Evolutionary conservation across 2,113 vertebrate species (phyloP), one percentile per base, ranked within the genome.

Genomic region (Excalfactoria chinensis): DNA sequence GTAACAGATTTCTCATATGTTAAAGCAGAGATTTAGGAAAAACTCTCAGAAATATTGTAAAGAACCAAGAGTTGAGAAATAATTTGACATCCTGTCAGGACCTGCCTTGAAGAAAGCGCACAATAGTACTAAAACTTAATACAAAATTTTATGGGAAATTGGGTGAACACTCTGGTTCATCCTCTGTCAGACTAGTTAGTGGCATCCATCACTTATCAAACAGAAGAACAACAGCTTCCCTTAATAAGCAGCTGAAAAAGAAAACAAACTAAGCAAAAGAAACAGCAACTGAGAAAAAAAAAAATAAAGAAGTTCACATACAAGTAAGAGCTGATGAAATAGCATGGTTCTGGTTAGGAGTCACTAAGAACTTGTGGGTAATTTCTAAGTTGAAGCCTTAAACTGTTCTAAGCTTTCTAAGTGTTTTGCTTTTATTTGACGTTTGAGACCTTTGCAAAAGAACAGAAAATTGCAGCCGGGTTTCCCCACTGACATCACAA

Each of bases 401-500:
- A 70, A 43, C 32, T 77, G 92, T 53, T 53, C 26, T 49, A 49
- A 25, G 48, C 25, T 49, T 90, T 89, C 37, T 63, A 72, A 80
- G 66, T 53, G 46, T 51, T 87, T 83, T 88, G 37, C 68, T 92
- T 86, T 79, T 44, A 40, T 70, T 76, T 91, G 64, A 93, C 6
- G 4, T 82, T 88, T 56, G 2, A 89, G 84, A 93, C 82, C 82
- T 93, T 93, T 70, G 3, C 53, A 77, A 5, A 32, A 73, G 69
- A 23, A 51, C 79, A 93, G 49, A 63, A 2, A 95, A 90, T 71
- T 64, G 66, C 90, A 90, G 53, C 88, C 90, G 96, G 63, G 88
- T 90, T 94, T 96, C 95, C 95, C 96, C 89, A 87, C 0, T 90
- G 93, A 93, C 91, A 95, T 91, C 93, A 95, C 37, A 89, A 43